These are phyloP conservation scores for Herpailurus yagouaroundi DNA, from an alignment of 2,113 vertebrate species.

Conservation along the genomic window DNA sequence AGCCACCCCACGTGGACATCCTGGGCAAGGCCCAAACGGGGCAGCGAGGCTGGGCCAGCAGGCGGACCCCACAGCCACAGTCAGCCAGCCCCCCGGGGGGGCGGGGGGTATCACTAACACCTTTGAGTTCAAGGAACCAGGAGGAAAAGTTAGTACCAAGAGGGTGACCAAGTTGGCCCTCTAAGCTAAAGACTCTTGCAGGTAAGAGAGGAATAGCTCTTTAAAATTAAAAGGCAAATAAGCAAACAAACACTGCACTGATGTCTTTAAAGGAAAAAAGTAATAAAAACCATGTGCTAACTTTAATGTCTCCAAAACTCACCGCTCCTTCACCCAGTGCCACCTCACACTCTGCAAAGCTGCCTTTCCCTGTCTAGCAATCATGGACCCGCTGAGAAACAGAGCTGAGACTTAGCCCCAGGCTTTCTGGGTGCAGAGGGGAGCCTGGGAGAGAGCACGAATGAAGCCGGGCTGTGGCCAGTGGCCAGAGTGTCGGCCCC, in stretches of 20 bases:
- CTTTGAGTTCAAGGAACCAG: not conserved
- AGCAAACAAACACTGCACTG: not conserved
- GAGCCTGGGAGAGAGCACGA: not conserved
- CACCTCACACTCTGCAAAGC: not conserved
- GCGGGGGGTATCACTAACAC: not conserved
- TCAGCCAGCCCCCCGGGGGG: not conserved
- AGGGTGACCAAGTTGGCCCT: not conserved
- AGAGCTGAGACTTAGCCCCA: not conserved
- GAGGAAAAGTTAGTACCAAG: not conserved
- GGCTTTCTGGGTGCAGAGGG: not conserved
- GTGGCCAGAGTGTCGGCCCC: accelerated
- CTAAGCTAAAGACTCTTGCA: not conserved
- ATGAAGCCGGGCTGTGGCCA: not conserved
- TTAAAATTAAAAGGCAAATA: not conserved
- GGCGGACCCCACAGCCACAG: accelerated
- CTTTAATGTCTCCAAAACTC: not conserved
- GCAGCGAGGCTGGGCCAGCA: not conserved
- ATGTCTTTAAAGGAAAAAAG: not conserved
- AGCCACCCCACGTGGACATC: not conserved
- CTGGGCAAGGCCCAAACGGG: not conserved
- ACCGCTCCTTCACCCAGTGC: not conserved
- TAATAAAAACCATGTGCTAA: not conserved
- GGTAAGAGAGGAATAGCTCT: not conserved
- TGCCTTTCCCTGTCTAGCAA: not conserved
- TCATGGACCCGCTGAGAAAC: not conserved